Evolutionary conservation across 2,113 vertebrate genomes (phyloP).

Genomic region (Leptobrachium leishanense): DNA sequence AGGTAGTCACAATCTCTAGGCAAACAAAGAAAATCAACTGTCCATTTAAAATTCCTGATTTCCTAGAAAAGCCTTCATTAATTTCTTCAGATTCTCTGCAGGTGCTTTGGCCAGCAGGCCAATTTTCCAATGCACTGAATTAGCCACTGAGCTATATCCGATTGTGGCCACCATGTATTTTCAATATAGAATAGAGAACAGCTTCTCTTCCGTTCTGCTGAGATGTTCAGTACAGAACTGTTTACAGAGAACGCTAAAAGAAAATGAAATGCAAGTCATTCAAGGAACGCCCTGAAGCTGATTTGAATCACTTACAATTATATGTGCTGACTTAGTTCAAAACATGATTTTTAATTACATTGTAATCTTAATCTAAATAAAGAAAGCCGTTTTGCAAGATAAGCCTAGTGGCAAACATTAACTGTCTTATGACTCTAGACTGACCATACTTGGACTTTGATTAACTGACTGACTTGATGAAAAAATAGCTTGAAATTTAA

Average conservation of each 20-base stretch:
- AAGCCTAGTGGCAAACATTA: constrained; percentile 51
- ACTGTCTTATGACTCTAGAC: constrained; percentile 47
- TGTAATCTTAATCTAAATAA: constrained; percentile 50
- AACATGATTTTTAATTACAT: constrained; percentile 55
- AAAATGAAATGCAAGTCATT: constrained; percentile 51
- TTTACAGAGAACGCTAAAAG: constrained; percentile 48
- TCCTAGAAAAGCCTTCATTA: no score
- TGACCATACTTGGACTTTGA: constrained; percentile 51
- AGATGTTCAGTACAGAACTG: constrained; percentile 46
- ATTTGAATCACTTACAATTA: constrained; percentile 45
- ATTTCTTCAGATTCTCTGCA: no score
- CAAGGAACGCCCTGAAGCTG: constrained; percentile 47
- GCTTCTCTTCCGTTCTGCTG: constrained; percentile 12
- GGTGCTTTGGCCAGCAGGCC: no score
- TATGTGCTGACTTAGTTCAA: constrained; percentile 51
- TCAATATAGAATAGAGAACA: constrained; percentile 1
- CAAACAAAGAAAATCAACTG: no score
- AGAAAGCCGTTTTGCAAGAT: constrained; percentile 46
- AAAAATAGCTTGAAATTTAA: constrained; percentile 47
- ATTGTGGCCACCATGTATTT: constrained; percentile 7
- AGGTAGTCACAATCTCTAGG: no score
- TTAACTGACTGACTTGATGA: constrained; percentile 49
- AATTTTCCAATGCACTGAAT: neutral
- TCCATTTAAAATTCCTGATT: no score
- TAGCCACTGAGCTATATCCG: neutral